Conservation (phyloP, 1,140 invertebrate species). For the Oncopodura yosiiana region DNA sequence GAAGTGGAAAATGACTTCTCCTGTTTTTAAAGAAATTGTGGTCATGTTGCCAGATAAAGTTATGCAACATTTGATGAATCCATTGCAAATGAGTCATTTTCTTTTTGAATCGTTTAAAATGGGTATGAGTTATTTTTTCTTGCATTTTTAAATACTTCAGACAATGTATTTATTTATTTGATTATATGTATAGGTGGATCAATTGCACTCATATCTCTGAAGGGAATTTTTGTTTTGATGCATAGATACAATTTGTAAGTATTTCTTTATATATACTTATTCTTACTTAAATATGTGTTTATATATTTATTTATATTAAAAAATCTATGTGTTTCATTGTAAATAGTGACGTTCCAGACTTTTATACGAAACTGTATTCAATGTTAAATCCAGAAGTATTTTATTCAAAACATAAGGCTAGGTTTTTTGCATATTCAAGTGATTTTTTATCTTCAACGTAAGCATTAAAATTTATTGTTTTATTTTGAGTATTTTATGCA, state of each 20-base stretch:
- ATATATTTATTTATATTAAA: conserved; percentile 9
- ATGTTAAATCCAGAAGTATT: conserved; percentile 84
- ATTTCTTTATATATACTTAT: conserved; percentile 5
- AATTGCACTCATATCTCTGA: conserved; percentile 77
- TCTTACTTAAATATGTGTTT: conserved; percentile 9
- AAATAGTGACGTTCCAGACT: conserved; percentile 78
- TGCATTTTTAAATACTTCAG: conserved; percentile 8
- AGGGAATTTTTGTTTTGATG: conserved; percentile 83
- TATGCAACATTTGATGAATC: conserved; percentile 67
- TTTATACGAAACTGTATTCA: conserved; percentile 85
- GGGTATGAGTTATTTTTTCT: conserved; percentile 43
- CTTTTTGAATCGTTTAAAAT: conserved; percentile 78
- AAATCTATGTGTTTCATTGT: conserved; percentile 31
- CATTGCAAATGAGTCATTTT: conserved; percentile 80
- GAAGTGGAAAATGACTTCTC: conserved; percentile 52
- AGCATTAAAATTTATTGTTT: conserved; percentile 39
- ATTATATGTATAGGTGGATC: conserved; percentile 58
- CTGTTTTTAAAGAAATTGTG: conserved; percentile 66
- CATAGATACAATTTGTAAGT: conserved; percentile 75
- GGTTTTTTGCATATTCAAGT: conserved; percentile 76
- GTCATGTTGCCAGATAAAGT: conserved; percentile 71
- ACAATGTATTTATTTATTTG: conserved; percentile 30
- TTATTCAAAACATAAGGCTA: conserved; percentile 75
- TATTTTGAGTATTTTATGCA: conserved; percentile 12
- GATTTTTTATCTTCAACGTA: conserved; percentile 85